Evolutionary conservation across 2,888 invertebrate species (phyloP).

Genomic region (Anticlea derivata): DNA sequence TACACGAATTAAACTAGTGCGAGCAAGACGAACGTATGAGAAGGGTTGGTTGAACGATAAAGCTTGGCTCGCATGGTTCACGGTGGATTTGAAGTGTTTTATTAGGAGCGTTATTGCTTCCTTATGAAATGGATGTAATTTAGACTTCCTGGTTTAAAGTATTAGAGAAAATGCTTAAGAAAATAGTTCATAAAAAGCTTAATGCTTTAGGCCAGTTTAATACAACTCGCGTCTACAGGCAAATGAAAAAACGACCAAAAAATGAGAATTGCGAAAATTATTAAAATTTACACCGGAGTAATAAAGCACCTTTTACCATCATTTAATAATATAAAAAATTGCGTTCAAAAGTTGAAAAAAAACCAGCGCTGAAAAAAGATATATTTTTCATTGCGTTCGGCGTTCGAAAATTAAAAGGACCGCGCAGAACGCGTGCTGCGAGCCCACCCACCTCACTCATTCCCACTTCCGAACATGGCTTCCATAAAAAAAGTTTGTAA

Average conservation of each 20-base stretch:
- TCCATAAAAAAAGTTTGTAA: slow-evolving; percentile 3
- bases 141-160: slow-evolving; percentile 44
- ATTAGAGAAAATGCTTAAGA: not conserved
- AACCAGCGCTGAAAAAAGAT: too few species aligned
- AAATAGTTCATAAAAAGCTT: not conserved
- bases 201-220: too few species aligned
- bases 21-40: slow-evolving; percentile 37
- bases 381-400: not conserved
- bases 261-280: too few species aligned
- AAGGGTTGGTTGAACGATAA: slow-evolving; percentile 67
- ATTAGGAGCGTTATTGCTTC: slow-evolving; percentile 67
- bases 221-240: too few species aligned
- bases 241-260: too few species aligned
- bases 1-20: slow-evolving; percentile 12
- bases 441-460: slow-evolving; percentile 53
- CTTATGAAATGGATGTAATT: slow-evolving; percentile 43
- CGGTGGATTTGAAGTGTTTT: slow-evolving; percentile 60
- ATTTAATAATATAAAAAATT: too few species aligned
- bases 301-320: too few species aligned
- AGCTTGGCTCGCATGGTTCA: slow-evolving; percentile 52
- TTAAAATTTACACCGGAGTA: too few species aligned
- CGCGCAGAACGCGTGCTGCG: slow-evolving; percentile 30
- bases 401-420: slow-evolving; percentile 31
- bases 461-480: slow-evolving; percentile 42
- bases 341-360: too few species aligned